These are phyloP conservation scores for Colletes collaris DNA, from an alignment of 2,888 invertebrate genomes.

Conservation along the genomic window DNA sequence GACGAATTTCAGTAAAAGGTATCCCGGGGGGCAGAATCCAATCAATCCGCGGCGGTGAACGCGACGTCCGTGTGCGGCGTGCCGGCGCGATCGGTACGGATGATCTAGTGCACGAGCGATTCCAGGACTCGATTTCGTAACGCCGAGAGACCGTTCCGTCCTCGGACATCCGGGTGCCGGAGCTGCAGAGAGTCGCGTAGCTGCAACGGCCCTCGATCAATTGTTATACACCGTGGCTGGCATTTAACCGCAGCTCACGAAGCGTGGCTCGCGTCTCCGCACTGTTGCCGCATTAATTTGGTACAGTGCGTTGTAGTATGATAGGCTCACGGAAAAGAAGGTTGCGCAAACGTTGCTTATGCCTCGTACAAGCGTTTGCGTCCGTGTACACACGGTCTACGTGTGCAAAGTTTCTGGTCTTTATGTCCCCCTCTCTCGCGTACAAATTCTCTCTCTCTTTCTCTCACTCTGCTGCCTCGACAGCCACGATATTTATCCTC, in stretches of 20 bases:
- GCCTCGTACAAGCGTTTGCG: constrained; percentile 48
- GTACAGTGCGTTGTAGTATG: constrained; percentile 74
- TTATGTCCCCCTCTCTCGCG: constrained; percentile 4
- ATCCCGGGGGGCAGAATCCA: not conserved
- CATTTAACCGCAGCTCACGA: constrained; percentile 67
- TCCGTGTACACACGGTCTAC: constrained; percentile 2
- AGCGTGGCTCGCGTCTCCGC: constrained; percentile 56
- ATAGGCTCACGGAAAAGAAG: constrained; percentile 73
- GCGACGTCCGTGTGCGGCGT: not conserved
- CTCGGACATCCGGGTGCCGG: constrained; percentile 77
- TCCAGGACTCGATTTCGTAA: constrained; percentile 54
- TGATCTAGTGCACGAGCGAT: constrained; percentile 51
- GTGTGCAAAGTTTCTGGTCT: constrained; percentile 19
- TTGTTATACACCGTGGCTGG: constrained; percentile 67
- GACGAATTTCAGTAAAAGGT: not conserved
- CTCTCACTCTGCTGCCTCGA: not conserved
- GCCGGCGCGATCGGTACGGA: constrained; percentile 29
- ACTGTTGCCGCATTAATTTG: constrained; percentile 72
- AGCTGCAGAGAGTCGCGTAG: constrained; percentile 6
- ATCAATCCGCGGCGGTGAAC: not conserved
- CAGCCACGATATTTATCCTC: not conserved
- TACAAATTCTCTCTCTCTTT: not conserved
- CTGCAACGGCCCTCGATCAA: constrained; percentile 65
- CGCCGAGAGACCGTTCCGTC: constrained; percentile 46
- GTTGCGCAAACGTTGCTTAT: constrained; percentile 73